A percentile compares a stretch with the other conserved stretches of the same genome.
Conservation (phyloP, 2,113 vertebrate genomes). For the Megaceryle maxima region DNA sequence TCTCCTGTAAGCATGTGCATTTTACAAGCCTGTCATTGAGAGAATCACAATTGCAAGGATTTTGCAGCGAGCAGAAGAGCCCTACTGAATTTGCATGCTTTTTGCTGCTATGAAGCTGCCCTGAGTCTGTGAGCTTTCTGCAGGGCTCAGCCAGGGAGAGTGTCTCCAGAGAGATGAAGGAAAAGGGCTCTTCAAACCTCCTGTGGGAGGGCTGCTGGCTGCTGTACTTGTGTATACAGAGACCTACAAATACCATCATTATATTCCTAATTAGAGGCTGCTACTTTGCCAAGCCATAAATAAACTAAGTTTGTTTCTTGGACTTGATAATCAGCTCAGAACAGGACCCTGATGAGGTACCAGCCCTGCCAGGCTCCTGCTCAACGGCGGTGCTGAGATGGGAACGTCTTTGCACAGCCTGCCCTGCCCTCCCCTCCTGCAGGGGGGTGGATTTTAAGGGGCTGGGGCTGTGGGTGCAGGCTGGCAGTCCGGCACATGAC, state of each 20-base stretch:
- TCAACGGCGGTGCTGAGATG: rapidly evolving
- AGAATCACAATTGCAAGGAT: background rate
- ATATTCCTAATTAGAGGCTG: background rate
- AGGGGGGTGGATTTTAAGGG: background rate
- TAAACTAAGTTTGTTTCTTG: background rate
- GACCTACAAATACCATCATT: background rate
- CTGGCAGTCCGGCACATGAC: rapidly evolving
- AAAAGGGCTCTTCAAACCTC: background rate
- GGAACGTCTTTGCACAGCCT: background rate
- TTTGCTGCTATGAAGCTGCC: background rate
- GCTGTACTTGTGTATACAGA: background rate
- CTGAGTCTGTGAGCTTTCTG: background rate
- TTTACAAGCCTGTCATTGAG: background rate
- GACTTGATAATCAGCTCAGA: background rate
- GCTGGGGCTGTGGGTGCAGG: background rate
- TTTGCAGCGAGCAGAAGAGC: background rate
- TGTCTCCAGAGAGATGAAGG: background rate
- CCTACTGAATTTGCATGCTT: background rate
- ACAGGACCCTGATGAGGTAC: background rate
- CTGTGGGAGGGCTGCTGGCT: background rate
- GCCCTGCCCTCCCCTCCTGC: rapidly evolving
- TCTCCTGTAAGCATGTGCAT: background rate
- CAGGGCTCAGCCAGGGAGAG: background rate
- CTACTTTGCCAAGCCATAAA: background rate
- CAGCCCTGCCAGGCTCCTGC: background rate